Evolutionary conservation across 2,797 vertebrate genomes (phyloP).

Genomic region (Eulemur mongoz): DNA sequence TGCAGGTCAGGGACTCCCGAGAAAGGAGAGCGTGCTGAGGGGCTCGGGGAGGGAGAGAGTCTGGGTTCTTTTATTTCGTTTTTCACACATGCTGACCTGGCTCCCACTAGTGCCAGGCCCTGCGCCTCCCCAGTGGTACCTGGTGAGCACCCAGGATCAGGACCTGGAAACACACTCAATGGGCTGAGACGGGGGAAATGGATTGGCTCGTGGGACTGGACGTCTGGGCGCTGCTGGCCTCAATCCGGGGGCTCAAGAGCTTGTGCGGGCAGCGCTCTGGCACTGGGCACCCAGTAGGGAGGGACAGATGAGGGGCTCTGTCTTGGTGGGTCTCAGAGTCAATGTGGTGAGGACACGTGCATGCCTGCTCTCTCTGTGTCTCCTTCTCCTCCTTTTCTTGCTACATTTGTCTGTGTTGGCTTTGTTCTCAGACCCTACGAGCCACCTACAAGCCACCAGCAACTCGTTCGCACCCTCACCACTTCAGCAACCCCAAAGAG

Average conservation of each 20-base stretch:
- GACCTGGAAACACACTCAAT: neutral
- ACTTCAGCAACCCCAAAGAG: neutral
- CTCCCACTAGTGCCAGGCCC: neutral
- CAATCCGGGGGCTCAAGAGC: neutral
- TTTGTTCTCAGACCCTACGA: neutral
- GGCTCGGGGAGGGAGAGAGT: neutral
- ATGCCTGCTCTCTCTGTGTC: neutral
- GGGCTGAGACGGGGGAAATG: neutral
- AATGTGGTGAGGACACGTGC: neutral
- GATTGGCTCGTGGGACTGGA: neutral
- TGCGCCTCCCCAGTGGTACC: accelerated
- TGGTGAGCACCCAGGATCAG: neutral
- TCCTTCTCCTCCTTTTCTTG: neutral
- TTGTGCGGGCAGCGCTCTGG: neutral
- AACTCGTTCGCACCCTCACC: neutral
- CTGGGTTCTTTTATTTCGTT: neutral
- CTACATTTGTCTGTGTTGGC: neutral
- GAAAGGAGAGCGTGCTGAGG: neutral
- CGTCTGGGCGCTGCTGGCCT: neutral
- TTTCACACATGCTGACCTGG: neutral
- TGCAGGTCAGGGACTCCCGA: neutral
- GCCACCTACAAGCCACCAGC: neutral
- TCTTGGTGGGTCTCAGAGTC: neutral
- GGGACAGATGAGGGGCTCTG: neutral
- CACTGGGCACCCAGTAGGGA: neutral